Base-by-base conservation (phyloP, 2,113 vertebrate species). In the Odocoileus hemionus region DNA sequence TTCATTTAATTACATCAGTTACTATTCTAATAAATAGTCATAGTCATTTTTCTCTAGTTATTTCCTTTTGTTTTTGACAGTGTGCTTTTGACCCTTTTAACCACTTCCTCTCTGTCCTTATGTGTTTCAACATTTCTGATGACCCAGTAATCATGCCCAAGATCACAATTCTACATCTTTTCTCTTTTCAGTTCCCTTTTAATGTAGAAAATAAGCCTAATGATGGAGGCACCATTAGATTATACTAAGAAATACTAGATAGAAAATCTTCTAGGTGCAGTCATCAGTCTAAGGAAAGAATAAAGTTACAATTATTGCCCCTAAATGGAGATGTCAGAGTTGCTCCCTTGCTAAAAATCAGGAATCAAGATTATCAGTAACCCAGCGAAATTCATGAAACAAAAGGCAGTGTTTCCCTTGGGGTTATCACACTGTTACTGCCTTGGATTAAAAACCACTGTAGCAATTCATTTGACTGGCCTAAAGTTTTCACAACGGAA, bases 31-130 rank as follows among this genome's bases (percentile, higher is more conserved):
- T 36, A 84, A 70, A 58, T 3, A 79, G 39, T 36, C 79, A 74
- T 28, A 60, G 16, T 57, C 25, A 16, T 76, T 86, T n/a, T 91
- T 92, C 61, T 86, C 87, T 67, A 78, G 45, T 70, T 88, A 80
- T 86, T 94, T 97, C 45, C 36, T 90, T 96, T 86, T 88, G 15
- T 86, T 89, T 88, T 93, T 83, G 52, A 84, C 26, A 83, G 4
- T 55, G 30, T 74, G 58, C 33, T 96, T 90, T 43, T 76, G 54
- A 76, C 74, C 87, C 39, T 78, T 91, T 87, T 86, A 96, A 28
- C 33, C 60, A 89, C 90, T 96, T 98, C 93, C 47, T 94, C 67
- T 95, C 86, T 92, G 92, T 79, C 8, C 14, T 94, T 90, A 93
- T 12, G 7, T 86, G n/a, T 10, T 43, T 89, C 60, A 95, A 25